These are phyloP conservation scores for Saturnia japonica DNA, from an alignment of 2,888 invertebrate species.

Conservation along the genomic window DNA sequence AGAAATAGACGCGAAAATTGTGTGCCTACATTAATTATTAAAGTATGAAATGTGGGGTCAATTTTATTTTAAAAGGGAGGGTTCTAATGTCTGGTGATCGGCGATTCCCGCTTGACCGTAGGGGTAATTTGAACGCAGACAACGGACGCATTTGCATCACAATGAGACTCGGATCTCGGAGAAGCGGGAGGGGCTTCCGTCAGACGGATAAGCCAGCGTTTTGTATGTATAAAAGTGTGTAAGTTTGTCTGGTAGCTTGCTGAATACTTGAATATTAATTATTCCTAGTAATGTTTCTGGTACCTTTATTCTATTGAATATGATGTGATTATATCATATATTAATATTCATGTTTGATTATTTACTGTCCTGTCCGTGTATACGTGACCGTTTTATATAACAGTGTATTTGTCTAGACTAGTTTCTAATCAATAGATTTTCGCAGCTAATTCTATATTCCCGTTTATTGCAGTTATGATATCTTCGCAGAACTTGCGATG, in stretches of 20 bases:
- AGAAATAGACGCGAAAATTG: constrained; percentile 52
- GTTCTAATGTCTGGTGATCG: constrained; percentile 76
- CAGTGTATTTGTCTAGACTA: constrained; percentile 46
- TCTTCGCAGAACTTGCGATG: constrained; percentile 20
- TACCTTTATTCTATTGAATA: constrained; percentile 26
- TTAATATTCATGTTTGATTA: constrained; percentile 22
- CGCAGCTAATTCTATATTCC: constrained; percentile 41
- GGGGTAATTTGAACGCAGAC: constrained; percentile 81
- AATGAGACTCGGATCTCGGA: constrained; percentile 71
- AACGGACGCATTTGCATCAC: constrained; percentile 79
- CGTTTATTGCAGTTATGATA: constrained; percentile 28
- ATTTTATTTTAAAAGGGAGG: constrained; percentile 74
- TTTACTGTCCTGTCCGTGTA: constrained; percentile 17
- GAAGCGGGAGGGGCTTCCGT: constrained; percentile 64
- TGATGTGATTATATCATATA: constrained; percentile 19
- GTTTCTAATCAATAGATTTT: constrained; percentile 47
- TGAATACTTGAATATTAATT: constrained; percentile 68
- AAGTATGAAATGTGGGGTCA: constrained; percentile 51
- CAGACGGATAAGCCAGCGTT: constrained; percentile 67
- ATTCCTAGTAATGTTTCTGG: constrained; percentile 41
- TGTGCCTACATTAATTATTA: constrained; percentile 33
- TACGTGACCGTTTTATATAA: constrained; percentile 27
- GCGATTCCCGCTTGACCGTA: constrained; percentile 75
- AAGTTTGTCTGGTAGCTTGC: constrained; percentile 54
- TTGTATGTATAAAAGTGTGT: constrained; percentile 65